These are phyloP conservation scores for Dysmachus trigonus DNA, from an alignment of 2,888 invertebrate genomes.

Conservation along the genomic window DNA sequence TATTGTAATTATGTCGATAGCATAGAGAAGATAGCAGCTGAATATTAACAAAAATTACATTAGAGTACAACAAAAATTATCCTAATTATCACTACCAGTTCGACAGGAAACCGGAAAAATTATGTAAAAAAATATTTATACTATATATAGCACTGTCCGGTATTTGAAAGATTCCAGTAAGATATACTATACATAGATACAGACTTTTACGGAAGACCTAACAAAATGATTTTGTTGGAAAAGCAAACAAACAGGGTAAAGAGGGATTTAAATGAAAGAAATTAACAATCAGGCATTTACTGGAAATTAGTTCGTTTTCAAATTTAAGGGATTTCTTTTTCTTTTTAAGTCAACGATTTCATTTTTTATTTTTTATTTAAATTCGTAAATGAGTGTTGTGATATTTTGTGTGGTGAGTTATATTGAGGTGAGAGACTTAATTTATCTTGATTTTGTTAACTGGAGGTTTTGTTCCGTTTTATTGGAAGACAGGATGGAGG, in stretches of 20 bases:
- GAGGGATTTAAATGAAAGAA: not conserved
- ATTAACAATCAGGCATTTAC: not conserved
- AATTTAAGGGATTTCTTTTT: not conserved
- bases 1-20: constrained; percentile 11
- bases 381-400: constrained; percentile 33
- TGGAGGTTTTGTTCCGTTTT: not conserved
- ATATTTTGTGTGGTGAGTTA: constrained; percentile 65
- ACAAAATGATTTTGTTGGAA: not conserved
- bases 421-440: constrained; percentile 17
- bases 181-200: not conserved
- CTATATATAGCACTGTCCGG: not conserved
- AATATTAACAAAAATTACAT: constrained; percentile 2
- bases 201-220: not conserved
- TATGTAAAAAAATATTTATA: not conserved
- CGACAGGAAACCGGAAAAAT: not conserved
- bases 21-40: constrained; percentile 31
- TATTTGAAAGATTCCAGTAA: not conserved
- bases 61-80: not conserved
- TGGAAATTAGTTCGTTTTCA: not conserved
- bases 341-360: not conserved
- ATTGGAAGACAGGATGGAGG: constrained; percentile 9
- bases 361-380: not conserved
- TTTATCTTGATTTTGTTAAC: not conserved
- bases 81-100: not conserved
- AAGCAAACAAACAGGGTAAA: not conserved